phyloP scores from a whole-genome alignment of 2,888 invertebrate species.

The Electrophaes corylata region DNA sequence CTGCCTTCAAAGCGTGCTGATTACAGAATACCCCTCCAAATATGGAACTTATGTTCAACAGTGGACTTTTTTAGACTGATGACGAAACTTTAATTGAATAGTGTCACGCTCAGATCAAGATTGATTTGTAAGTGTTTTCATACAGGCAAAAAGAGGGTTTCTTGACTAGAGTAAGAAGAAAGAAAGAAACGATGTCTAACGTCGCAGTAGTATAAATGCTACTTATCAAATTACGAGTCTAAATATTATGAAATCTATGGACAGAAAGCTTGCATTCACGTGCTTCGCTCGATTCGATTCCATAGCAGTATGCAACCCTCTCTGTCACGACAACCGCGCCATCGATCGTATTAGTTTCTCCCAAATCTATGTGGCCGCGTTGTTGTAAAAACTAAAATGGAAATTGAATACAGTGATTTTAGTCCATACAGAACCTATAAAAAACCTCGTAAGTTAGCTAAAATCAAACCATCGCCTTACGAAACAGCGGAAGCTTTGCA shows the following conservation, averaged over 20 bases:
- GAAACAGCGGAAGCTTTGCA: constrained; percentile 59
- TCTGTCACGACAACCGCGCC: constrained; percentile 15
- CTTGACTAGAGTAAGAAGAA: too few relatives aligned
- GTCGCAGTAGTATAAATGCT: too few relatives aligned
- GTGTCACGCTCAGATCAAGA: too few relatives aligned
- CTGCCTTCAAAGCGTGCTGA: too few relatives aligned
- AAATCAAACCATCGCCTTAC: constrained; percentile 60
- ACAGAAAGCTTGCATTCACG: constrained; percentile 1
- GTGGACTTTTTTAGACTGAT: too few relatives aligned
- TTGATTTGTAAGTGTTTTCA: too few relatives aligned
- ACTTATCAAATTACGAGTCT: neutral
- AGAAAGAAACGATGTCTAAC: neutral
- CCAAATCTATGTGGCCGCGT: constrained; percentile 43
- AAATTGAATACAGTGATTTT: constrained; percentile 34
- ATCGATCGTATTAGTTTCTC: neutral
- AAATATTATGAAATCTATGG: constrained; percentile 16
- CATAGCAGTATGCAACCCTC: constrained; percentile 20
- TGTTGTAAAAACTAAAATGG: constrained; percentile 23
- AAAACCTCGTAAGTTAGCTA: constrained; percentile 59
- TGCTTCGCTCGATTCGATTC: neutral
- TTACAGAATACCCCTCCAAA: too few relatives aligned
- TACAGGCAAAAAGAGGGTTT: too few relatives aligned
- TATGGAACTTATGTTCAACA: too few relatives aligned
- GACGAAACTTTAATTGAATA: too few relatives aligned
- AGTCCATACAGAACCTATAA: constrained; percentile 21